Conservation (phyloP, 2,888 invertebrate species). For the Chymomyza amoena region DNA sequence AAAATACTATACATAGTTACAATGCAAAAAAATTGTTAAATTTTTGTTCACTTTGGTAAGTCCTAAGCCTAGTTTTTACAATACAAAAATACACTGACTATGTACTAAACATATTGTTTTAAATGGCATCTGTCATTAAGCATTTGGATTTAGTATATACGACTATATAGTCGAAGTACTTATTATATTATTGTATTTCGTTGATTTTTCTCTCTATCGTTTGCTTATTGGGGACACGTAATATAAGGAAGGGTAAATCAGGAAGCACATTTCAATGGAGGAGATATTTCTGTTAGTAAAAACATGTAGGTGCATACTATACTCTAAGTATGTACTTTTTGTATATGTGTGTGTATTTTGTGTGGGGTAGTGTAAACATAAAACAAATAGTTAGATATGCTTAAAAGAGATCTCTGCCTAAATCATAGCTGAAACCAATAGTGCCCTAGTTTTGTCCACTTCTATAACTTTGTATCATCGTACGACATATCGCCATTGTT, state of each 20-base stretch:
- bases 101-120: neutral
- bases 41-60: neutral
- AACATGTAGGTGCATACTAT: neutral
- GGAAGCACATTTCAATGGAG: neutral
- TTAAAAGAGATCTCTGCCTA: neutral
- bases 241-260: neutral
- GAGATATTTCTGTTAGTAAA: neutral
- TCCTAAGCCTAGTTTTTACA: neutral
- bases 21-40: neutral
- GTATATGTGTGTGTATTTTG: neutral
- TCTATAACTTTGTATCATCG: slow-evolving; percentile 78
- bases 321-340: no score
- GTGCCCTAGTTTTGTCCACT: slow-evolving; percentile 22
- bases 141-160: neutral
- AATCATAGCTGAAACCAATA: slow-evolving; percentile 1
- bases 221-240: neutral
- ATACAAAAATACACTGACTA: neutral
- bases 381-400: neutral
- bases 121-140: neutral
- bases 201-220: neutral
- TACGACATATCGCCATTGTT: slow-evolving; percentile 60
- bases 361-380: no score
- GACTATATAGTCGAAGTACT: no score
- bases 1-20: neutral
- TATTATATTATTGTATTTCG: neutral